Conservation (phyloP, 2,113 vertebrate species). For the Sardina pilchardus region DNA sequence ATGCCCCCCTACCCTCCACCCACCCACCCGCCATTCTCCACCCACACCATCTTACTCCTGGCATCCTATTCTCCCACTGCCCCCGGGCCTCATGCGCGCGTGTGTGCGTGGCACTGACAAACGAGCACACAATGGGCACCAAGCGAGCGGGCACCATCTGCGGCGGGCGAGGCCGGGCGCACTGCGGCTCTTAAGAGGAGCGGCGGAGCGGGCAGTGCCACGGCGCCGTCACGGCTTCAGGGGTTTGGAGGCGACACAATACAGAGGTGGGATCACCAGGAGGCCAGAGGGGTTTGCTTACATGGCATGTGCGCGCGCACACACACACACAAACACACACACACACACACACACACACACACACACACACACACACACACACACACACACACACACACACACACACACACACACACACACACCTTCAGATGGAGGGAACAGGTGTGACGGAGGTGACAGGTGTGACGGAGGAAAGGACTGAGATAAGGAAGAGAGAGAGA, state of each 20-base stretch:
- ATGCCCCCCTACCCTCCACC: background rate
- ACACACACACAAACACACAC: background rate
- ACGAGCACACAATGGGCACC: background rate
- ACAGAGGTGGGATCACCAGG: background rate
- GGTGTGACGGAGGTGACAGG: background rate
- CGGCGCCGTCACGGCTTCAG: background rate
- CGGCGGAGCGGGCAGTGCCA: background rate
- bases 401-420: constrained; percentile 27
- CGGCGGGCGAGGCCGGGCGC: background rate
- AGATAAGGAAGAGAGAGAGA: background rate
- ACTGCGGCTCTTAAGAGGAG: background rate
- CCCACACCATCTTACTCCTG: background rate
- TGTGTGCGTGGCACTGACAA: background rate
- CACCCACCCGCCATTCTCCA: background rate
- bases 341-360: constrained; percentile 23
- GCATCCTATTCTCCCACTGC: background rate
- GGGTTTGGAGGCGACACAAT: background rate
- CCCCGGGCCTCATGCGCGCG: background rate
- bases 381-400: constrained; percentile 23
- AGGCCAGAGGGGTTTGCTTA: background rate
- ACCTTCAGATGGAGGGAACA: constrained; percentile 19
- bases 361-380: background rate
- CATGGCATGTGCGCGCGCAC: background rate
- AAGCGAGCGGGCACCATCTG: background rate
- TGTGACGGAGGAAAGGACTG: background rate